Evolutionary conservation across 2,113 vertebrate species (phyloP).

Genomic region (Trachemys scripta): DNA sequence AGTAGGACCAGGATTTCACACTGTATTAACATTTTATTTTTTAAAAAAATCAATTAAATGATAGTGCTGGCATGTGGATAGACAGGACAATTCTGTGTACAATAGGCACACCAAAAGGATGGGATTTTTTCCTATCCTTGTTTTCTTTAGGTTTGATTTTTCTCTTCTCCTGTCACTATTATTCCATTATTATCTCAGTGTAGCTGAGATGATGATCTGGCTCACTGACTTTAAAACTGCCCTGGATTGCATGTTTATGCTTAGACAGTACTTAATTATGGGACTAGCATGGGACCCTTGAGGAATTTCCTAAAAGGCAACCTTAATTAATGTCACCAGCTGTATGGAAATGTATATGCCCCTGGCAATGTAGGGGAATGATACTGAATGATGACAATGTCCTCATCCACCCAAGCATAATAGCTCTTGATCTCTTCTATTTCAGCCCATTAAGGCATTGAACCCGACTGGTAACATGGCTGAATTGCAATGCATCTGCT

Average conservation of each 20-base stretch:
- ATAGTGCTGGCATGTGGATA: background rate
- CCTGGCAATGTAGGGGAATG: background rate
- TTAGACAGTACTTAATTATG: background rate
- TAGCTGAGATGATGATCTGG: background rate
- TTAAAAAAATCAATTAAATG: background rate
- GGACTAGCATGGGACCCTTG: background rate
- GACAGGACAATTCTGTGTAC: background rate
- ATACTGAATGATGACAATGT: conserved; percentile 31
- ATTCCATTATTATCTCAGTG: background rate
- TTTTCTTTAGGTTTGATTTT: background rate
- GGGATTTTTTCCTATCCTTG: background rate
- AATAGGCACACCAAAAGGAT: background rate
- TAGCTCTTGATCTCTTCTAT: conserved; percentile 25
- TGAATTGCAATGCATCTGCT: background rate
- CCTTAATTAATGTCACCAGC: conserved; percentile 60
- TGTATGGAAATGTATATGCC: conserved; percentile 35
- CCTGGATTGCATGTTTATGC: conserved; percentile 6
- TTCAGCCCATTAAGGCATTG: background rate
- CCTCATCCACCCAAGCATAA: background rate
- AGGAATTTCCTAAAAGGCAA: conserved; percentile 52
- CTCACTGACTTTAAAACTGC: conserved; percentile 13
- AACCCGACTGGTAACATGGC: background rate
- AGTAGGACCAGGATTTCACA: background rate
- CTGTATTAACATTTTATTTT: background rate
- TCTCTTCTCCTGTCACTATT: background rate